phyloP scores from a whole-genome alignment of 2,888 invertebrate species.

The Neoaliturus tenellus region DNA sequence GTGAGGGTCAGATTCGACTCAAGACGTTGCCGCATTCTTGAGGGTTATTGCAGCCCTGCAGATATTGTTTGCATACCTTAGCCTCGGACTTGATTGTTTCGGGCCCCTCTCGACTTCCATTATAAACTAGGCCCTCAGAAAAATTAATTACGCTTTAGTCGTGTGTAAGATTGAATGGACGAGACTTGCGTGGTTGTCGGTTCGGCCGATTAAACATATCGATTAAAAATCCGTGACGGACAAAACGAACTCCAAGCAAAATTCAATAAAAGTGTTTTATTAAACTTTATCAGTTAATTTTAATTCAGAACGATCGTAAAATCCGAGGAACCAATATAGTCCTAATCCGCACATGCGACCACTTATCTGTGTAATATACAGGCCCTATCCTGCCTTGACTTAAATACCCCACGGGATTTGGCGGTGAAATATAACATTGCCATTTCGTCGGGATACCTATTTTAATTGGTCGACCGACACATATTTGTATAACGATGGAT shows the following conservation, averaged over 20 bases:
- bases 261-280: no score
- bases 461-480: background rate
- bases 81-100: slow-evolving; percentile 15
- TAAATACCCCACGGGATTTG: background rate
- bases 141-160: background rate
- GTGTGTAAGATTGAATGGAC: background rate
- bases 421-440: background rate
- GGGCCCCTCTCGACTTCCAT: slow-evolving; percentile 13
- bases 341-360: background rate
- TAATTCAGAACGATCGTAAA: background rate
- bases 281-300: background rate
- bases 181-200: background rate
- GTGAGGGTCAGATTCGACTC: background rate
- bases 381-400: no score
- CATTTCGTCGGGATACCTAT: background rate
- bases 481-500: no score
- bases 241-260: no score
- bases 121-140: slow-evolving; percentile 12
- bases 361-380: background rate
- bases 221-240: no score
- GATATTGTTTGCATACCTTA: slow-evolving; percentile 35
- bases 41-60: slow-evolving; percentile 20
- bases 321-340: background rate
- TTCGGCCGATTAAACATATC: no score
- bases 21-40: slow-evolving; percentile 33